Evolutionary conservation across 2,113 vertebrate genomes (phyloP), one percentile per base, ranked within the genome.

Genomic region (Lepus americanus): DNA sequence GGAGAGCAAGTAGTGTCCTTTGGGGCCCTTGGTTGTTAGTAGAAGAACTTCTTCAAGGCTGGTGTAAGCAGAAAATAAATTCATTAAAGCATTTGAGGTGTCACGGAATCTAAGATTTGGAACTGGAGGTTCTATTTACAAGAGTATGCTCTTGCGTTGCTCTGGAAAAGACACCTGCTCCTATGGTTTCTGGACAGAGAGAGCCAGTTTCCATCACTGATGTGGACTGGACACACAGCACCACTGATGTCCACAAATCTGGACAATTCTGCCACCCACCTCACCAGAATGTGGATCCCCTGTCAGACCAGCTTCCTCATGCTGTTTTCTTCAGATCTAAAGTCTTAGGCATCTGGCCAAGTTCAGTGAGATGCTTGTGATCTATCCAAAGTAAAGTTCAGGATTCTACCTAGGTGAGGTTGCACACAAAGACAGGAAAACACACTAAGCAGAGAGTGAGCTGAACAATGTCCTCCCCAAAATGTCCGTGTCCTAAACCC

Each of bases 351-450:
- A 61, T 81, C 67, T 76, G 29, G n/a, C 44, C 44, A 69, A 12
- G 9, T 31, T 78, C 12, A 70, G n/a, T 12, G n/a, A 39, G 4
- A 1, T 76, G 61, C 29, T 59, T 84, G 1, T 51, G 17, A 36
- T 23, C n/a, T 63, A 13, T 66, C 67, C 61, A 87, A 89, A 83
- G 25, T 25, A 39, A 92, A 89, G 39, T 69, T n/a, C 20, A 95
- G 29, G 59, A 53, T 73, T 89, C 51, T 79, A 11, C 51, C 13
- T 59, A 22, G 36, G 7, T 66, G 19, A 22, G 39, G 77, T 14
- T 66, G 36, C 49, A n/a, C 20, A 36, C 5, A 55, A 84, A 66
- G 17, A 13, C 31, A 53, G n/a, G 23, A 74, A 59, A 83, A n/a
- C 67, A 55, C 36, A 69, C 12, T n/a, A 55, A 9, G 39, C 33